Base-by-base conservation (phyloP, 2,888 invertebrate genomes). In the Phania funesta region DNA sequence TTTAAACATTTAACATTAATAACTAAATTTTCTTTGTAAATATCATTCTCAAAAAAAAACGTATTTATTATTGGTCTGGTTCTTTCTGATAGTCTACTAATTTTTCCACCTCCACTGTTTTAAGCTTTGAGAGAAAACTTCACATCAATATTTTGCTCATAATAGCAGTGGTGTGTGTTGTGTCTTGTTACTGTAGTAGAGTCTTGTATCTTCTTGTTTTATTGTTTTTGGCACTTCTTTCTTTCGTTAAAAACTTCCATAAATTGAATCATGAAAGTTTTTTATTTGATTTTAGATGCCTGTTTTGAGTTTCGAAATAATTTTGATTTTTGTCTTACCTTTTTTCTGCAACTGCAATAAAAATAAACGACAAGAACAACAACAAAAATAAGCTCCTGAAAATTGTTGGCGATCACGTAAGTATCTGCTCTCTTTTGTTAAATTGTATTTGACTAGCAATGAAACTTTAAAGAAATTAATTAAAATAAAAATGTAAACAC, bases 391-490 rank as follows among this genome's bases (percentile, higher is more conserved):
- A 52, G 29, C 44, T 32, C 3, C n/a, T 35, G 32, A 44, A 68
- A 70, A 78, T 68, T 48, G 24, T 13, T 41, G 41, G 18, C 44
- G 62, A 58, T 73, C 78, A 79, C 78, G 78, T 79, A 79, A 79
- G 78, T 79, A 73, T 58, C 32, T 58, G 48, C 16, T 41, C 6
- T 73, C 65, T 71, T 65, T 11, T 78, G n/a, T 78, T 48, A 41
- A 6, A 26, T 32, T 52, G 24, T 62, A 16, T 48, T 58, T 38
- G 16, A 64, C 24, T 20, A 26, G 26, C 16, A 24, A 18, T 50
- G 13, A 35, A 22, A 20, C 7, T 4, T 8, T 7, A 11, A 46
- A 56, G 13, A 3, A 46, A 41, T 24, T 32, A 50, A 52, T 41
- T 54, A 9, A 54, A 44, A 29, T 6, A n/a, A 20, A 41, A 44